Percentiles rank a stretch among this genome's conserved stretches.
Conservation (phyloP, 1,140 invertebrate species). For the Cotesia vestalis region DNA sequence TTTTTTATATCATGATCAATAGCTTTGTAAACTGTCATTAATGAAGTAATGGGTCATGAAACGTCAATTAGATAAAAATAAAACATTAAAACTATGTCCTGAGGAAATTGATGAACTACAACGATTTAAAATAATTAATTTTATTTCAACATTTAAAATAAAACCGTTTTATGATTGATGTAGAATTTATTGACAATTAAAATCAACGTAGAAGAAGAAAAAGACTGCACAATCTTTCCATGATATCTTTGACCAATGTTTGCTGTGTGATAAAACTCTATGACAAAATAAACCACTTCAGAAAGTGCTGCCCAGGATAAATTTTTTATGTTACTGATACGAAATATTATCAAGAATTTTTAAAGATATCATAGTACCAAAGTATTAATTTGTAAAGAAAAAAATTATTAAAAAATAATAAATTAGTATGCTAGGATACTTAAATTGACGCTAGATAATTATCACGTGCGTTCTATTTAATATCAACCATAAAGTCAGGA, state of each 20-base stretch:
- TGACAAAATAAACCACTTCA: constrained; percentile 64
- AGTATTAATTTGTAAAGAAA: constrained; percentile 14
- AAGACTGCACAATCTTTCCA: constrained; percentile 39
- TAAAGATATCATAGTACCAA: constrained; percentile 16
- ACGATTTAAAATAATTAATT: too few relatives aligned
- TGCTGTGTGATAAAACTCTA: constrained; percentile 55
- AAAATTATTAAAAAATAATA: not conserved
- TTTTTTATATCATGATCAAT: too few relatives aligned
- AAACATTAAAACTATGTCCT: too few relatives aligned
- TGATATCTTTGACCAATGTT: constrained; percentile 59
- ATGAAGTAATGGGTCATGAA: too few relatives aligned
- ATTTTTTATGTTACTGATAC: constrained; percentile 55
- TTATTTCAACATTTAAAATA: not conserved
- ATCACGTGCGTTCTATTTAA: not conserved
- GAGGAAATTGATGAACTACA: too few relatives aligned
- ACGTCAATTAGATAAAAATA: too few relatives aligned
- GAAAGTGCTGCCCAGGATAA: constrained; percentile 52
- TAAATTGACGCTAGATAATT: constrained; percentile 10
- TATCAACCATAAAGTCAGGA: not conserved
- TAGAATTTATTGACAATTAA: not conserved
- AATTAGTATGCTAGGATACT: not conserved
- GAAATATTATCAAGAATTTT: constrained; percentile 50
- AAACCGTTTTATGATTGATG: not conserved
- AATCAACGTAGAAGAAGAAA: not conserved
- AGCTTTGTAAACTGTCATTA: too few relatives aligned